These are phyloP conservation scores for Cephus sareptanus DNA, from an alignment of 2,888 invertebrate species.

Conservation along the genomic window DNA sequence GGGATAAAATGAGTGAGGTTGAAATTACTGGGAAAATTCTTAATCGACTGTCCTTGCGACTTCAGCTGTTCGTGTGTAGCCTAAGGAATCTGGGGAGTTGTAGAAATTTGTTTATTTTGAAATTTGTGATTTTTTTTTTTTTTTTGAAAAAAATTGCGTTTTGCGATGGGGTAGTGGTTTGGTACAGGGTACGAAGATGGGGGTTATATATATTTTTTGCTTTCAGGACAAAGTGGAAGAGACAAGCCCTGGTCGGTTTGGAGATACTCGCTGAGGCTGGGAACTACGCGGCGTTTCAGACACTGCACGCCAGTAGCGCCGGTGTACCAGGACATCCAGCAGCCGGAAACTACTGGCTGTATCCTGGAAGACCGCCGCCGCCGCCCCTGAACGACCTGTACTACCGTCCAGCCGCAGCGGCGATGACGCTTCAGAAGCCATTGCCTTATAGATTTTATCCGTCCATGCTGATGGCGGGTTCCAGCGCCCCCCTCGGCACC, in stretches of 20 bases:
- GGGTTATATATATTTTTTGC: slow-evolving; percentile 31
- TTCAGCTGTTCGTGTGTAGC: neutral
- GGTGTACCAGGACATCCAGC: slow-evolving; percentile 56
- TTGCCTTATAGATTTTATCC: slow-evolving; percentile 80
- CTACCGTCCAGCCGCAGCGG: slow-evolving; percentile 84
- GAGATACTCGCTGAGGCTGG: slow-evolving; percentile 97
- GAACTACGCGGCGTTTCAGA: slow-evolving; percentile 98
- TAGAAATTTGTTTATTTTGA: no score
- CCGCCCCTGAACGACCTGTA: slow-evolving; percentile 78
- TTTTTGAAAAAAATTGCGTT: neutral
- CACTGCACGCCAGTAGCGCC: slow-evolving; percentile 81
- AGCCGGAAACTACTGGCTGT: slow-evolving; percentile 62
- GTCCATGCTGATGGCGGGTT: slow-evolving; percentile 74
- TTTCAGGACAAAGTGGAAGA: slow-evolving; percentile 98
- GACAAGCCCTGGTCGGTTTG: slow-evolving; percentile 96
- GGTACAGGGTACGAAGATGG: neutral
- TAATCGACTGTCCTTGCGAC: neutral
- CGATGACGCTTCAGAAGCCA: slow-evolving; percentile 84
- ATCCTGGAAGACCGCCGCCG: slow-evolving; percentile 70
- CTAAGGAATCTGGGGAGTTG: neutral
- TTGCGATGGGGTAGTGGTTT: neutral
- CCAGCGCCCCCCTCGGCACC: slow-evolving; percentile 75
- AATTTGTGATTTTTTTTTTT: neutral
- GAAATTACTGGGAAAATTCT: neutral
- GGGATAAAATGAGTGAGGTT: neutral